Evolutionary conservation across 2,113 vertebrate species (phyloP).

Genomic region (Zosterops hypoxanthus): DNA sequence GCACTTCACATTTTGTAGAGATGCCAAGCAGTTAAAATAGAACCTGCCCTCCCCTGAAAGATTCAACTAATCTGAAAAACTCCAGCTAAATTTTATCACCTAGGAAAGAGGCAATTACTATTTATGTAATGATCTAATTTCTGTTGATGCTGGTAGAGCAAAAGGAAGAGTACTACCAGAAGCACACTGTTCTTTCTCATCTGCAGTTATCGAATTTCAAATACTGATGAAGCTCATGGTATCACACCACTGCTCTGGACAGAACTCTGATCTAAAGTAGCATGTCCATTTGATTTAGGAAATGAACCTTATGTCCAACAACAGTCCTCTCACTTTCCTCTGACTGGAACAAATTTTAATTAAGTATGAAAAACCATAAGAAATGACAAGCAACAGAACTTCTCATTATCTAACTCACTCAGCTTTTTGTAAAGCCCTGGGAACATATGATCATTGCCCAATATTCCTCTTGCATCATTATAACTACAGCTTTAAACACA

Average conservation of each 20-base stretch:
- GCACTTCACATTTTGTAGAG: neutral
- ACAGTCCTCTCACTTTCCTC: neutral
- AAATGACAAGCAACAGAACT: neutral
- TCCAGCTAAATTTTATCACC: neutral
- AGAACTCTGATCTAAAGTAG: neutral
- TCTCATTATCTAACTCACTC: neutral
- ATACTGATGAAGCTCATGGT: neutral
- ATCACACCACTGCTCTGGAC: neutral
- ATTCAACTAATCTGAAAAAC: neutral
- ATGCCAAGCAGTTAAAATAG: neutral
- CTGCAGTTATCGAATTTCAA: neutral
- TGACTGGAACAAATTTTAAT: neutral
- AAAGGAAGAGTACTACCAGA: neutral
- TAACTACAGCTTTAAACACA: slow-evolving; percentile 16
- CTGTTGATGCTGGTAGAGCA: neutral
- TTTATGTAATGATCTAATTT: neutral
- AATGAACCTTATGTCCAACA: neutral
- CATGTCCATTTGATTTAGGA: neutral
- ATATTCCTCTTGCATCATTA: slow-evolving; percentile 35
- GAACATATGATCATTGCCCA: neutral
- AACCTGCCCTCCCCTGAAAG: neutral
- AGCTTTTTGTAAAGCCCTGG: neutral
- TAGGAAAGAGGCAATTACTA: neutral
- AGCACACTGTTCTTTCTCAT: neutral
- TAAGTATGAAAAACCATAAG: neutral